Evolutionary conservation across 1,140 invertebrate genomes (phyloP).

Genomic region (Dinoponera quadriceps): DNA sequence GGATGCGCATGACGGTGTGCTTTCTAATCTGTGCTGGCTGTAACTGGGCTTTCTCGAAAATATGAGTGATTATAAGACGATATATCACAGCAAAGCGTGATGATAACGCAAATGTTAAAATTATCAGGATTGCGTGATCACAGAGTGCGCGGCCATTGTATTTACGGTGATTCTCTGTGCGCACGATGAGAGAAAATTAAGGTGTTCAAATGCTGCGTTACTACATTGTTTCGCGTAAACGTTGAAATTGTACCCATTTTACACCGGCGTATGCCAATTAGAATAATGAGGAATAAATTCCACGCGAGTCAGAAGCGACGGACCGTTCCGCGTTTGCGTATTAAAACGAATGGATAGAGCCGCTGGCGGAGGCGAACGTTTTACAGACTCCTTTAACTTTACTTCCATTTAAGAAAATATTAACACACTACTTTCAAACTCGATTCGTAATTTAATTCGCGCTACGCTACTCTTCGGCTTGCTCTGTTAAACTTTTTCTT

Average conservation of each 20-base stretch:
- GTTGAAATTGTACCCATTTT: conserved; percentile 16
- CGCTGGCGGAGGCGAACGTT: not conserved
- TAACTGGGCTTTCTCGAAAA: too few species aligned
- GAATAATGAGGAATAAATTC: conserved; percentile 5
- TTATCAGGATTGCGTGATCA: not conserved
- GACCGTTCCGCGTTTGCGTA: conserved; percentile 5
- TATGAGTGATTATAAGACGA: not conserved
- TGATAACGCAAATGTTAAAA: not conserved
- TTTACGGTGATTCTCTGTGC: not conserved
- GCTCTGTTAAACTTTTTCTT: conserved; percentile 22
- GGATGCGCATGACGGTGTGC: too few species aligned
- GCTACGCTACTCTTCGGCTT: conserved; percentile 58
- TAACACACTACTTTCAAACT: conserved; percentile 48
- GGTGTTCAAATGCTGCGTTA: conserved; percentile 9
- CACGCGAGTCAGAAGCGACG: not conserved
- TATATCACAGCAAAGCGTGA: not conserved
- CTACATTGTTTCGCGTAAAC: not conserved
- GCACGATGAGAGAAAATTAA: conserved; percentile 7
- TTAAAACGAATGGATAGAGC: conserved; percentile 12
- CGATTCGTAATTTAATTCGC: conserved; percentile 56
- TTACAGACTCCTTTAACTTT: conserved; percentile 46
- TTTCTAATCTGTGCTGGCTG: too few species aligned
- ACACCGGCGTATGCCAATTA: not conserved
- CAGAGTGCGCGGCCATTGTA: not conserved
- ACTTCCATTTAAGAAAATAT: conserved; percentile 36